phyloP scores from a whole-genome alignment of 1,140 invertebrate species.

The Drosophila teissieri region DNA sequence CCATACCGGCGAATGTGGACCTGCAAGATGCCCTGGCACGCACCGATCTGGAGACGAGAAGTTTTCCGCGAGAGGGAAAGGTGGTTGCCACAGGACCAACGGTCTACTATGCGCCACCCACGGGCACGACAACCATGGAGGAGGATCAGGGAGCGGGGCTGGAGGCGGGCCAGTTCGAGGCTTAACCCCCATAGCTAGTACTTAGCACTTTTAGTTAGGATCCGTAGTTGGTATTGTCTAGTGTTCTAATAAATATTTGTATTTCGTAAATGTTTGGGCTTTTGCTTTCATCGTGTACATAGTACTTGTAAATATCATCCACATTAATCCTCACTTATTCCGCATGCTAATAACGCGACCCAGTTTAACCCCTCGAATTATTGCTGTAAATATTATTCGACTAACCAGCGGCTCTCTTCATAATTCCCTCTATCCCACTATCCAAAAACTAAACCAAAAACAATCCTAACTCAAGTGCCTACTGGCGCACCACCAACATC shows the following conservation, averaged over 20 bases:
- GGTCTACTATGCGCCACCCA: constrained; percentile 87
- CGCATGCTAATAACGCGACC: constrained; percentile 35
- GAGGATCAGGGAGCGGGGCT: constrained; percentile 10
- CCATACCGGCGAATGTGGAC: constrained; percentile 86
- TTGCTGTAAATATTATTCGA: constrained; percentile 67
- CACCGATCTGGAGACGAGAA: constrained; percentile 63
- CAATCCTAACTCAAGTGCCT: constrained; percentile 49
- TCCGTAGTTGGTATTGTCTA: constrained; percentile 36
- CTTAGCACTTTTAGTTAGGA: constrained; percentile 26
- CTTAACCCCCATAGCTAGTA: constrained; percentile 21
- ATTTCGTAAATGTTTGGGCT: constrained; percentile 61
- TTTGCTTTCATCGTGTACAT: constrained; percentile 57
- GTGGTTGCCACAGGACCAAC: constrained; percentile 89
- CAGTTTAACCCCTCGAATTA: constrained; percentile 23
- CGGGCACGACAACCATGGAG: constrained; percentile 26
- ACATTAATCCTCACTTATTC: constrained; percentile 3
- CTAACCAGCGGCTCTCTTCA: constrained; percentile 59
- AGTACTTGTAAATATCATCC: constrained; percentile 1
- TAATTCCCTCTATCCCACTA: constrained; percentile 24
- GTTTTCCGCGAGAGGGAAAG: constrained; percentile 86
- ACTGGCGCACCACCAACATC: constrained; percentile 70
- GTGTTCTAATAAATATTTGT: constrained; percentile 70
- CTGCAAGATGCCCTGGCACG: constrained; percentile 83
- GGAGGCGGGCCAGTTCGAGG: constrained; percentile 34
- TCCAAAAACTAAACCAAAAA: constrained; percentile 2